Evolutionary conservation across 2,113 vertebrate species (phyloP), one percentile per base, ranked within the genome.

Genomic region (Andinoacara biseriatus): DNA sequence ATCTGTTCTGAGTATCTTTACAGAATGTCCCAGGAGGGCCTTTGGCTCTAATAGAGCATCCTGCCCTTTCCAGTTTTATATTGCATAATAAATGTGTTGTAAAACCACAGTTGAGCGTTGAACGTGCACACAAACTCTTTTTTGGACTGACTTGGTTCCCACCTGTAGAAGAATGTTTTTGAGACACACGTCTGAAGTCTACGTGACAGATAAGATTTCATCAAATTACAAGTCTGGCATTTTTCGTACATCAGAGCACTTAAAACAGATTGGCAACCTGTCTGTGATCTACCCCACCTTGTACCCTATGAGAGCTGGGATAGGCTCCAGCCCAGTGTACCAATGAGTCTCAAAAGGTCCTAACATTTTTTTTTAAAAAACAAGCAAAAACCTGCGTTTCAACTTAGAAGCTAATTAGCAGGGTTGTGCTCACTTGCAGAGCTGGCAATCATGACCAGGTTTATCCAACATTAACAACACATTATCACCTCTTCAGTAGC

Each of bases 41-140:
- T 79, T 49, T 7, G 58, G 80, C 79, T 81, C 84, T 86, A 65
- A 87, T 76, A 35, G 63, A 81, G 24, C 81, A 77, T 81, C 54
- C 60, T 78, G 78, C n/a, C 78, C 81, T 82, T 84, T 86, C 26
- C 76, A 65, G 40, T 86, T 72, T 54, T 54, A 33, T 52, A 17
- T 52, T 52, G 49, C 17, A 52, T 52, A 24, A 29, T 78, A 35
- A 74, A 74, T 61, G 11, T 43, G 5, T 56, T 80, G 20, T 43
- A 58, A 78, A 38, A 62, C 65, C 74, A 77, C 84, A 83, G 56
- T 38, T 83, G n/a, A 43, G 74, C 31, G 52, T 69, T 76, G 72
- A 79, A 38, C 61, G 58, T 74, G 13, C 13, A 72, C 33, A 72
- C 17, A 77, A 43, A 82, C n/a, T 79, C 49, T 38, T 58, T 84